Conservation (phyloP, 2,888 invertebrate species). For the Pemphredon lugubris region DNA sequence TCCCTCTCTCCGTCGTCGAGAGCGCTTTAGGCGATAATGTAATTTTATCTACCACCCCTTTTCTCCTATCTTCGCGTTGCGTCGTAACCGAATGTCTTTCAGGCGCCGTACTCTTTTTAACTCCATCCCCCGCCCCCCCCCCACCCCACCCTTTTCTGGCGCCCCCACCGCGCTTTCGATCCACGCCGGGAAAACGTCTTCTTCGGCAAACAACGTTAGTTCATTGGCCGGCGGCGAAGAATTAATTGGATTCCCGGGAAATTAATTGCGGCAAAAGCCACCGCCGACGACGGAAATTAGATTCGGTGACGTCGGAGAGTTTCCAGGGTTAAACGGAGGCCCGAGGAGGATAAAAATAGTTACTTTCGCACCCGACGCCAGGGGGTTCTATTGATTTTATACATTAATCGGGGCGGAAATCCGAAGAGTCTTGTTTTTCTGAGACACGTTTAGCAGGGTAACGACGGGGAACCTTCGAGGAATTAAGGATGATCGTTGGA, state of each 20-base stretch:
- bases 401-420: no score
- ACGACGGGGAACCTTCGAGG: no score
- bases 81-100: no score
- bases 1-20: conserved; percentile 59
- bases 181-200: conserved; percentile 42
- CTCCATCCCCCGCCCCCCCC: conserved; percentile 52
- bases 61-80: no score
- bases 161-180: conserved; percentile 20
- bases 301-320: conserved; percentile 45
- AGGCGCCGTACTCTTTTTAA: no score
- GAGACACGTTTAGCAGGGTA: no score
- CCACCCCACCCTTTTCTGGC: conserved; percentile 19
- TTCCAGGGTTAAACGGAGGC: conserved; percentile 34
- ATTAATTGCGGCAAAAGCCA: conserved; percentile 67
- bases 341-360: conserved; percentile 5
- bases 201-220: conserved; percentile 66
- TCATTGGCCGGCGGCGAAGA: conserved; percentile 62
- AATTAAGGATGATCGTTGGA: neutral
- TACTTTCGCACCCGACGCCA: neutral
- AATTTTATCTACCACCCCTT: conserved; percentile 75
- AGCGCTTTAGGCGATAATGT: conserved; percentile 79
- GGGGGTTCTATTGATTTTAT: no score
- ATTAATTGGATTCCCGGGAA: conserved; percentile 66
- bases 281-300: conserved; percentile 58
- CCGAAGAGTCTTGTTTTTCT: no score